Evolutionary conservation across 2,888 invertebrate genomes (phyloP).

Genomic region (Eristalinus sepulchralis): DNA sequence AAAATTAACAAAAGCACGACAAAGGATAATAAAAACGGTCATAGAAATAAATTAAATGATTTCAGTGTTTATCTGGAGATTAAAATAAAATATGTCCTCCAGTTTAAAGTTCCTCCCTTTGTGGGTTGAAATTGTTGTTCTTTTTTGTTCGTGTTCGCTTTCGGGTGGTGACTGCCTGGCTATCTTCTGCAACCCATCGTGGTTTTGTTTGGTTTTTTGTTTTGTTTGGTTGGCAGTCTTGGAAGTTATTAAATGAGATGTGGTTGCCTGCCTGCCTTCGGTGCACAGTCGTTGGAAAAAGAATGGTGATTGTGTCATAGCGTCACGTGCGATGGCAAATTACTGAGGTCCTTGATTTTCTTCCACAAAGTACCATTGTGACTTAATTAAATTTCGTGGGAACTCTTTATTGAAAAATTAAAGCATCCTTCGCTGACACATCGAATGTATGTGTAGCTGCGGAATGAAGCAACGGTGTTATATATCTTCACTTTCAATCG

Average conservation of each 20-base stretch:
- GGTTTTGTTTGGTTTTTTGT: background rate
- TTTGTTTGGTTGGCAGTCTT: background rate
- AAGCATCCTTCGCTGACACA: no score
- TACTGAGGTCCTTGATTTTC: no score
- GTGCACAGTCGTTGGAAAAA: background rate
- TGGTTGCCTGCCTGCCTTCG: background rate
- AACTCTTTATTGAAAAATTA: no score
- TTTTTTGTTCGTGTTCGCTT: background rate
- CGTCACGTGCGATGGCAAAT: background rate
- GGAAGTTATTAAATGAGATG: conserved; percentile 13
- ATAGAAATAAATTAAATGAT: conserved; percentile 64
- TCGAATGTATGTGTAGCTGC: no score
- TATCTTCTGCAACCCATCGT: conserved; percentile 20
- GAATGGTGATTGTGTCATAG: background rate
- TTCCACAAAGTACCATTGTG: no score
- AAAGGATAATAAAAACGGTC: conserved; percentile 50
- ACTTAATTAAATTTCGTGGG: no score
- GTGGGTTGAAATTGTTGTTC: background rate
- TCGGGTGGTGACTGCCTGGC: background rate
- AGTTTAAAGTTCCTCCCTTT: conserved; percentile 36
- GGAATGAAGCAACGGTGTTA: no score
- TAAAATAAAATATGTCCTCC: conserved; percentile 61
- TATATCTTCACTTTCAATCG: background rate
- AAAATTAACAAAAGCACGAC: conserved; percentile 34
- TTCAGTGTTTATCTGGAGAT: conserved; percentile 57